Evolutionary conservation across 2,888 invertebrate genomes (phyloP).

Genomic region (Eueremaeus valkanovi): DNA sequence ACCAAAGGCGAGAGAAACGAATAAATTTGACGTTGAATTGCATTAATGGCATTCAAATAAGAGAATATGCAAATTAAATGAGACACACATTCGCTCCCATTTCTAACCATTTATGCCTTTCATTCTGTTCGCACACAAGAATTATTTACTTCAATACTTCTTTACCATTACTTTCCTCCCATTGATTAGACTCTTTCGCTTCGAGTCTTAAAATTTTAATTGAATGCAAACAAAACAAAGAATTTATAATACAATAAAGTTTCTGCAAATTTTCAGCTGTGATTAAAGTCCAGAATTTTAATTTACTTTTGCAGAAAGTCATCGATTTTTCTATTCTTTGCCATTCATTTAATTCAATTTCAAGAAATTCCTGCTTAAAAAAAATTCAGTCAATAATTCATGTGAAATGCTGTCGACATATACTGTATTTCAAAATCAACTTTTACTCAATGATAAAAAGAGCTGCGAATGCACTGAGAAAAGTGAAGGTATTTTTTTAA

Average conservation of each 20-base stretch:
- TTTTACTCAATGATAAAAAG: not conserved
- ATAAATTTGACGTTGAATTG: not conserved
- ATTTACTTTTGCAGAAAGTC: not conserved
- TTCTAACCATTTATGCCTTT: not conserved
- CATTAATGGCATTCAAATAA: constrained; percentile 16
- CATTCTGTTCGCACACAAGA: not conserved
- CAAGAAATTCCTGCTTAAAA: not conserved
- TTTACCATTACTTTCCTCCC: not conserved
- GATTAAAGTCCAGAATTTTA: not conserved
- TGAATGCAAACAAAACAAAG: not conserved
- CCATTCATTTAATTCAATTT: not conserved
- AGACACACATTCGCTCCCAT: not conserved
- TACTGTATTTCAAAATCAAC: not conserved
- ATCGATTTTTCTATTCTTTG: not conserved
- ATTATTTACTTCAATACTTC: not conserved
- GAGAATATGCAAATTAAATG: constrained; percentile 22
- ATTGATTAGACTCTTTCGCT: not conserved
- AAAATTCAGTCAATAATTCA: not conserved
- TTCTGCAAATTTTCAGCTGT: not conserved
- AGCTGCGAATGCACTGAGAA: not conserved
- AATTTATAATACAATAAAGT: not conserved
- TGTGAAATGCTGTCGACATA: not conserved
- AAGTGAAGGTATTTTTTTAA: not conserved
- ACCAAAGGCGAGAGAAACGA: not conserved
- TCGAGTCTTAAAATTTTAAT: not conserved